phyloP scores from a whole-genome alignment of 2,797 vertebrate genomes.

The Lacerta viridis region DNA sequence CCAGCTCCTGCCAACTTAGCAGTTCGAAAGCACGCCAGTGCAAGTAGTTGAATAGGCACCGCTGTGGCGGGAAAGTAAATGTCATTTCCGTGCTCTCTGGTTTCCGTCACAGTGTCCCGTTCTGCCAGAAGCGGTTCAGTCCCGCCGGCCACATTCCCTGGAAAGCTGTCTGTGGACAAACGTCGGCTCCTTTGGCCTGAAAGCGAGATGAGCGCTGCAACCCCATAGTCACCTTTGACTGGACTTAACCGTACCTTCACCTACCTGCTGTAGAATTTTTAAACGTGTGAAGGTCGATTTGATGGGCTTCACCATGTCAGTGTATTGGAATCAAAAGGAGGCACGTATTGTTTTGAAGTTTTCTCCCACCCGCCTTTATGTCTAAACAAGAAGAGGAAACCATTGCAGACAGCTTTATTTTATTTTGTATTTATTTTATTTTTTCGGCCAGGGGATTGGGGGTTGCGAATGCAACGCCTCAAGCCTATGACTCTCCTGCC shows the following conservation, averaged over 20 bases:
- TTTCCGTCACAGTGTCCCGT: fast-evolving
- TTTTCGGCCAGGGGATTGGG: too few species aligned
- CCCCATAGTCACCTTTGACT: too few species aligned
- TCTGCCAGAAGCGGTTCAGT: not conserved
- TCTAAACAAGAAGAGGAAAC: not conserved
- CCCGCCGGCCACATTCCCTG: not conserved
- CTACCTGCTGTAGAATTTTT: too few species aligned
- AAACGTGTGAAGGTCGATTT: not conserved
- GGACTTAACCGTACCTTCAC: too few species aligned
- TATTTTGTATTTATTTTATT: not conserved
- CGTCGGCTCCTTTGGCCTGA: too few species aligned
- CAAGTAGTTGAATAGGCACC: too few species aligned
- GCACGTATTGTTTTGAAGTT: too few species aligned
- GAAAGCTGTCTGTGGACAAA: too few species aligned
- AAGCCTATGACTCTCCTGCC: not conserved
- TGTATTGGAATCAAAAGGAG: not conserved
- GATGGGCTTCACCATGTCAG: not conserved
- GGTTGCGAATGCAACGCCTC: not conserved
- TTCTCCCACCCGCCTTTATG: not conserved
- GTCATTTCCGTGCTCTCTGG: fast-evolving
- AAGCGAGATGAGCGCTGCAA: too few species aligned
- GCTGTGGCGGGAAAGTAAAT: too few species aligned
- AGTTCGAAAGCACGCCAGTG: too few species aligned
- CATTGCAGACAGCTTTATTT: not conserved
- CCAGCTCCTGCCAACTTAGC: too few species aligned